Evolutionary conservation across 2,797 vertebrate genomes (phyloP).

Genomic region (Amazonetta brasiliensis): DNA sequence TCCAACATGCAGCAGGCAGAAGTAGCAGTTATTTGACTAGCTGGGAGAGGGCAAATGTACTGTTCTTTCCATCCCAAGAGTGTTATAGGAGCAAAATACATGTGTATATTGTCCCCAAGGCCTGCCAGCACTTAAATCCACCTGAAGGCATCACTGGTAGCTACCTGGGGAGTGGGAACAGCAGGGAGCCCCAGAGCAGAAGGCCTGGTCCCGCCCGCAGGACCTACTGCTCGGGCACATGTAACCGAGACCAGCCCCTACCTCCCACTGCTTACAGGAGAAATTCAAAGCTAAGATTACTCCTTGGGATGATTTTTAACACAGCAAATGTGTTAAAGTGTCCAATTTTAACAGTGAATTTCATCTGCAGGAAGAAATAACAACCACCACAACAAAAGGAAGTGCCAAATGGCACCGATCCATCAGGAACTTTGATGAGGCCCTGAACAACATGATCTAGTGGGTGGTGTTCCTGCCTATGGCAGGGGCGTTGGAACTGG

Average conservation of each 20-base stretch:
- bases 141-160: background rate
- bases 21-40: background rate
- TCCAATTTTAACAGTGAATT: conserved; percentile 3
- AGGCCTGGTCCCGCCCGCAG: background rate
- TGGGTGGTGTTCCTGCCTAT: too few relatives aligned
- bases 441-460: too few relatives aligned
- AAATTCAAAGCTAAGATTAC: background rate
- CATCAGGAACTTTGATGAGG: background rate
- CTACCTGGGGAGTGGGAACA: background rate
- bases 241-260: background rate
- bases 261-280: background rate
- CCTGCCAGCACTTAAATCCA: background rate
- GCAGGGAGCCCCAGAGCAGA: background rate
- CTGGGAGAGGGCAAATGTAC: background rate
- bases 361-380: background rate
- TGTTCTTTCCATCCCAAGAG: background rate
- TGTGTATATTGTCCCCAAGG: background rate
- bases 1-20: background rate
- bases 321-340: background rate
- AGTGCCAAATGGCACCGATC: conserved; percentile 7
- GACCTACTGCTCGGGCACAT: too few relatives aligned
- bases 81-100: background rate
- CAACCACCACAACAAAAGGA: background rate
- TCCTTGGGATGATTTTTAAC: background rate
- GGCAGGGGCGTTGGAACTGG: too few relatives aligned